These are phyloP conservation scores for Oreocharis arfaki DNA, from an alignment of 2,113 vertebrate species.

Conservation along the genomic window DNA sequence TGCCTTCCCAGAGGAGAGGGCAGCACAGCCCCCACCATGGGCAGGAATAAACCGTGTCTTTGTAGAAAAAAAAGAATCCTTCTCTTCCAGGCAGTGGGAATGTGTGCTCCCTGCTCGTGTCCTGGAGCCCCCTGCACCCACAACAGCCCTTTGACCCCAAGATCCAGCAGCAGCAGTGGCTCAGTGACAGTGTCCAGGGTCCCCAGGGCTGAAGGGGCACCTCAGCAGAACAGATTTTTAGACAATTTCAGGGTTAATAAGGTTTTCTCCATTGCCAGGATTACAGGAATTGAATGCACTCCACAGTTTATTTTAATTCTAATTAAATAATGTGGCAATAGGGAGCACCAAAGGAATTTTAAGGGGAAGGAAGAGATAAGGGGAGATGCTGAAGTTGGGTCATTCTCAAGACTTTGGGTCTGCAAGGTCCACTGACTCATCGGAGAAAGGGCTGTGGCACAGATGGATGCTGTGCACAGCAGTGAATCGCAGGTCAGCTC, in stretches of 20 bases:
- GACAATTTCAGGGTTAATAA: not conserved
- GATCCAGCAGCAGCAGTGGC: not conserved
- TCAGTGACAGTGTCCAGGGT: not conserved
- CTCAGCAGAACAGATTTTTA: not conserved
- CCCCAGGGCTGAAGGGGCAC: not conserved
- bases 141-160: not conserved
- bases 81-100: not conserved
- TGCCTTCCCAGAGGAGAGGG: not conserved
- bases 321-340: not conserved
- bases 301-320: not conserved
- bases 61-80: not conserved
- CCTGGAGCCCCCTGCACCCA: no score
- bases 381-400: not conserved
- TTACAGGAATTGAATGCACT: not conserved
- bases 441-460: not conserved
- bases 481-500: not conserved
- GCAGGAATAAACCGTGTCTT: not conserved
- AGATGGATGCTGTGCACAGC: not conserved
- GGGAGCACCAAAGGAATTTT: not conserved
- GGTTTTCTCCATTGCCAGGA: not conserved
- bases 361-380: not conserved
- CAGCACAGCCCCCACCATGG: not conserved
- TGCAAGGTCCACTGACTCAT: not conserved
- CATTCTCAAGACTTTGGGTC: not conserved
- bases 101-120: rapidly evolving